phyloP scores from a whole-genome alignment of 2,888 invertebrate genomes.

The Thysanoteuthis rhombus region DNA sequence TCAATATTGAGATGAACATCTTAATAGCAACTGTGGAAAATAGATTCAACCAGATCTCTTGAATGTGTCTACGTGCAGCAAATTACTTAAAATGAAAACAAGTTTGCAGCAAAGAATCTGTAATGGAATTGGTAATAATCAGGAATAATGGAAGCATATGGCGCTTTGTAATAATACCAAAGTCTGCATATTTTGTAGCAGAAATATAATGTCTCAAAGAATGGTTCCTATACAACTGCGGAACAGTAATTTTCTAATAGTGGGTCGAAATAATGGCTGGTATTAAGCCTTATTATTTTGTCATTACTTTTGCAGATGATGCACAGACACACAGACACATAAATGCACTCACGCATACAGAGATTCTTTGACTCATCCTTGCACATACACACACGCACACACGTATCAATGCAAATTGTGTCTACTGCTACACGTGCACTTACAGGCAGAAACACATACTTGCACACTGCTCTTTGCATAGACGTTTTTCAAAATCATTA shows the following conservation, averaged over 20 bases:
- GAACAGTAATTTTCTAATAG: neutral
- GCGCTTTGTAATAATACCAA: conserved; percentile 12
- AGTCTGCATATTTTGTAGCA: conserved; percentile 12
- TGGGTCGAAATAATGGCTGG: neutral
- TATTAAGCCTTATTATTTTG: neutral
- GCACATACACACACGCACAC: neutral
- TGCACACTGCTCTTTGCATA: neutral
- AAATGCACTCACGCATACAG: neutral
- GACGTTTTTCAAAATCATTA: neutral
- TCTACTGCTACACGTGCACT: neutral
- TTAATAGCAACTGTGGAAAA: too few relatives aligned
- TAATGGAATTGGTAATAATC: neutral
- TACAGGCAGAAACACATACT: neutral
- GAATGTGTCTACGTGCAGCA: neutral
- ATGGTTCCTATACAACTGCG: neutral
- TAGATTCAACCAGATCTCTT: too few relatives aligned
- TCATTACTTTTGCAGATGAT: neutral
- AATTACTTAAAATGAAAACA: neutral
- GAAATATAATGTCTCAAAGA: neutral
- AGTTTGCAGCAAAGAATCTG: neutral
- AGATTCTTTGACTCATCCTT: too few relatives aligned
- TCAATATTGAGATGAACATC: too few relatives aligned
- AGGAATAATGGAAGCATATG: neutral
- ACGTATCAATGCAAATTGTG: neutral
- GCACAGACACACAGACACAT: neutral